phyloP scores from a whole-genome alignment of 2,888 invertebrate species.

The Tridacna gigas region DNA sequence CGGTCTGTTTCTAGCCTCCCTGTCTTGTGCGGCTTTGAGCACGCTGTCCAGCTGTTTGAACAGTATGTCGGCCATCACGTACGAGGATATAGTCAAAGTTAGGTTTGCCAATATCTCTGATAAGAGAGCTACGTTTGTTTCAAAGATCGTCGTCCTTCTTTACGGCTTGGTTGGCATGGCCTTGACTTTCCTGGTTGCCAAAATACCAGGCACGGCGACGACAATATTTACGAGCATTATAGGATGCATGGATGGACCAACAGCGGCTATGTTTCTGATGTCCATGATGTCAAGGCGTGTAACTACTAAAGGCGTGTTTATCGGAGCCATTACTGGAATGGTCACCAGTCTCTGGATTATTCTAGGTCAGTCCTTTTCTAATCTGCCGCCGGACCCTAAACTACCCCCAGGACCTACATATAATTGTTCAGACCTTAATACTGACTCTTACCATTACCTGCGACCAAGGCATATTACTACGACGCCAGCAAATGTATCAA shows the following conservation, averaged over 20 bases:
- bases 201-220: conserved; percentile 26
- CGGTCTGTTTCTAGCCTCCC: conserved; percentile 48
- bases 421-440: conserved; percentile 5
- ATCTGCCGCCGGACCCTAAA: conserved; percentile 9
- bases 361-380: conserved; percentile 31
- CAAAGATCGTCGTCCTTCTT: conserved; percentile 24
- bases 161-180: conserved; percentile 38
- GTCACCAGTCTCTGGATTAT: conserved; percentile 26
- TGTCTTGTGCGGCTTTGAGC: conserved; percentile 57
- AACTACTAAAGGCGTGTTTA: conserved; percentile 45
- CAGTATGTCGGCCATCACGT: conserved; percentile 43
- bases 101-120: conserved; percentile 19
- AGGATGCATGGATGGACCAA: conserved; percentile 46
- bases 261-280: conserved; percentile 39
- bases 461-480: neutral
- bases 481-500: neutral
- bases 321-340: conserved; percentile 41
- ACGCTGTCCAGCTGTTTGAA: conserved; percentile 47
- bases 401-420: conserved; percentile 41
- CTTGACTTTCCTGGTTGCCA: conserved; percentile 31
- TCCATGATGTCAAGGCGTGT: conserved; percentile 31
- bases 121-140: conserved; percentile 12
- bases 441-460: neutral
- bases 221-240: conserved; percentile 31
- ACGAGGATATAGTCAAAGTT: conserved; percentile 35